Evolutionary conservation across 1,140 invertebrate species (phyloP).

Genomic region (Drosophila cardini): DNA sequence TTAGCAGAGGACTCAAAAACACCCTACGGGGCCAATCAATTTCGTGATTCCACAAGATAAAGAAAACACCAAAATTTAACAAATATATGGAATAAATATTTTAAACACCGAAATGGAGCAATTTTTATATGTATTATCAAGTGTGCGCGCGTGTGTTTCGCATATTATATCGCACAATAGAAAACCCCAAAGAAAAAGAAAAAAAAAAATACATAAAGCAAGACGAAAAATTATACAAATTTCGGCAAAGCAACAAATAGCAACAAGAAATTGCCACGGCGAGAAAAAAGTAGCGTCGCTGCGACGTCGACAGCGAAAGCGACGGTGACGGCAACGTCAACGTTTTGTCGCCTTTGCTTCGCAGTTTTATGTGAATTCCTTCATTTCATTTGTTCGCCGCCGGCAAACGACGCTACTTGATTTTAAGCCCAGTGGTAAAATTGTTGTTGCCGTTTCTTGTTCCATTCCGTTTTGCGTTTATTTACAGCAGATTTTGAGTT

Average conservation of each 20-base stretch:
- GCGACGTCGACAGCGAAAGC: constrained; percentile 5
- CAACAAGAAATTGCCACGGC: constrained; percentile 68
- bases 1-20: constrained; percentile 29
- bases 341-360: constrained; percentile 27
- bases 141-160: constrained; percentile 78
- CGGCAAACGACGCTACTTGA: constrained; percentile 47
- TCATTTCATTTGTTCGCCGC: constrained; percentile 49
- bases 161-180: constrained; percentile 77
- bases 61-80: constrained; percentile 42
- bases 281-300: constrained; percentile 53
- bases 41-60: constrained; percentile 43
- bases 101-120: constrained; percentile 62
- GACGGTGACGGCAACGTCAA: constrained; percentile 14
- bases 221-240: constrained; percentile 68
- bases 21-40: constrained; percentile 28
- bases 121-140: constrained; percentile 68
- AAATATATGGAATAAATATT: constrained; percentile 64
- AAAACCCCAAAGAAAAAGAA: constrained; percentile 55
- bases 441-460: constrained; percentile 7
- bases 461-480: constrained; percentile 3
- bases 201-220: constrained; percentile 52
- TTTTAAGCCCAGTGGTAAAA: constrained; percentile 1
- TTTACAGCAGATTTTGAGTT: constrained; percentile 1
- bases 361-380: constrained; percentile 24
- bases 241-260: constrained; percentile 60